A percentile compares a stretch with the other conserved stretches of the same genome.
phyloP scores from a whole-genome alignment of 2,797 vertebrate genomes.

The Basileuterus tristriatus region DNA sequence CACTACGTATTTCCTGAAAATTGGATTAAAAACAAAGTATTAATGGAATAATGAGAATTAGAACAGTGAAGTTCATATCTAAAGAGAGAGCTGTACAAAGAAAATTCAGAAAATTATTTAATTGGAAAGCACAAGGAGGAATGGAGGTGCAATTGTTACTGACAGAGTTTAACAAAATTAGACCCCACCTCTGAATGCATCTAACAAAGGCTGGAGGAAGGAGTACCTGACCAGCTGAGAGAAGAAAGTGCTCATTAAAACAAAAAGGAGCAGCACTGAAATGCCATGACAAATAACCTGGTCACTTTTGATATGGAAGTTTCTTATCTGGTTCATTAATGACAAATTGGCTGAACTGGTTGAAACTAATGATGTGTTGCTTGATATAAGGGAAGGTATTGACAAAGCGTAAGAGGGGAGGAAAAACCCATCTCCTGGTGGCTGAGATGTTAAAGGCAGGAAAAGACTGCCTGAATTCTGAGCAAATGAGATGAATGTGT shows the following conservation, averaged over 20 bases:
- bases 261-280: background rate
- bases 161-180: background rate
- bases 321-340: background rate
- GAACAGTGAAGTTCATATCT: background rate
- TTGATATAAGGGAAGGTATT: background rate
- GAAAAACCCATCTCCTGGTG: background rate
- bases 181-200: background rate
- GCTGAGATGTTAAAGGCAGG: background rate
- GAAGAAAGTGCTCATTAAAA: background rate
- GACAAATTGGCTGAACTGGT: background rate
- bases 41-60: background rate
- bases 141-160: background rate
- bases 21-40: background rate
- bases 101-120: background rate
- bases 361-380: slow-evolving; percentile 4
- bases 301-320: background rate
- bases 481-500: background rate
- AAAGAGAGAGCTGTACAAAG: background rate
- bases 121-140: background rate
- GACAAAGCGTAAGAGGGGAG: background rate
- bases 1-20: background rate
- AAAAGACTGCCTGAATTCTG: background rate
- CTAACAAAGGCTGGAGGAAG: background rate
- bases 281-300: background rate
- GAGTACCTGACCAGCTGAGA: background rate